Conservation (phyloP, 2,113 vertebrate genomes). For the Fregetta grallaria region DNA sequence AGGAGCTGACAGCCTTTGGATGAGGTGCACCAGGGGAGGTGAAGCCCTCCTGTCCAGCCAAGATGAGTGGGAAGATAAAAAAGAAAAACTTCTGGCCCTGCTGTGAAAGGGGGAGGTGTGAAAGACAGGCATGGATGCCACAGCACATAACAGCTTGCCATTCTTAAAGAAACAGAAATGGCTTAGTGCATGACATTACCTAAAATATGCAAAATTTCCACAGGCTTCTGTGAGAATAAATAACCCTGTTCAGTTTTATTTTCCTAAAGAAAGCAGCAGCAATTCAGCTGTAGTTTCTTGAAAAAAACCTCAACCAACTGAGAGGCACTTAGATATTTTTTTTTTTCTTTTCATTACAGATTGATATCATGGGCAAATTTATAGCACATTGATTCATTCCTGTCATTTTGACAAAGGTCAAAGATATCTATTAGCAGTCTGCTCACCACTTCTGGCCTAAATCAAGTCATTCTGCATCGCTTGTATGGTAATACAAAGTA, state of each 20-base stretch:
- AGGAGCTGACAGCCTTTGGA: neutral
- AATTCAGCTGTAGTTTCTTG: neutral
- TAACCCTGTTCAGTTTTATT: neutral
- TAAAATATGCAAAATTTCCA: neutral
- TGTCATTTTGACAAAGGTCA: neutral
- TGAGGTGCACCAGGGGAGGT: neutral
- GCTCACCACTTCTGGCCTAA: neutral
- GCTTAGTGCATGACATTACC: neutral
- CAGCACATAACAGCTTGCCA: neutral
- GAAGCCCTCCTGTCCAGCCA: neutral
- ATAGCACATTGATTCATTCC: neutral
- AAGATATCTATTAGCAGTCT: neutral
- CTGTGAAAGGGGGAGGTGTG: neutral
- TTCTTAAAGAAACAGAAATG: neutral
- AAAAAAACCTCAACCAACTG: neutral
- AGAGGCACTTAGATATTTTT: neutral
- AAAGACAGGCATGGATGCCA: neutral
- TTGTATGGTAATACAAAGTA: neutral
- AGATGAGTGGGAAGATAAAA: neutral
- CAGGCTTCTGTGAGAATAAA: neutral
- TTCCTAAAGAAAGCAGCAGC: neutral
- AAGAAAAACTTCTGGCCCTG: neutral
- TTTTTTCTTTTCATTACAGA: neutral
- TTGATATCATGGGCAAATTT: neutral
- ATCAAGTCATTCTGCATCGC: neutral